Conservation (phyloP, 2,888 invertebrate genomes). For the Elegia similella region DNA sequence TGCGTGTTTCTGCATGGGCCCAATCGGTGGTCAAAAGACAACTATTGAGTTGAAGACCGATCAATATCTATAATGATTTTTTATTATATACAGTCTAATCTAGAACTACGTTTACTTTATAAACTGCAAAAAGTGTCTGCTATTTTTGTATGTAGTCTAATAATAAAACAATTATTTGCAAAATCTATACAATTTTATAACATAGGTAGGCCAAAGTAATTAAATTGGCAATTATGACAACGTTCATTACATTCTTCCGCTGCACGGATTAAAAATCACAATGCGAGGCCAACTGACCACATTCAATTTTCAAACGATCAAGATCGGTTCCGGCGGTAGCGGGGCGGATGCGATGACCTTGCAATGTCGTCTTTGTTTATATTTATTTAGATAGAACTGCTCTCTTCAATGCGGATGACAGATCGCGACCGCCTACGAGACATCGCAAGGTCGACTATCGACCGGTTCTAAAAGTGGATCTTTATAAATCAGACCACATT, state of each 20-base stretch:
- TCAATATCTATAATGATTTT: too few species aligned
- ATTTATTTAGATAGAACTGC: conserved; percentile 29
- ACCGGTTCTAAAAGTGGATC: conserved; percentile 59
- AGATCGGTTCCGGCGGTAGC: conserved; percentile 54
- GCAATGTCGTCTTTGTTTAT: conserved; percentile 44
- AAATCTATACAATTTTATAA: conserved; percentile 3
- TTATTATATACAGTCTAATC: too few species aligned
- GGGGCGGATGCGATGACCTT: conserved; percentile 47
- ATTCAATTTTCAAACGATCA: conserved; percentile 27
- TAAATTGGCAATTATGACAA: conserved; percentile 4
- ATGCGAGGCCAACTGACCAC: conserved; percentile 41
- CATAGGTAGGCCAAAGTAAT: conserved; percentile 1
- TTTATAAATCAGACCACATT: conserved; percentile 42
- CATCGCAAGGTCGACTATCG: conserved; percentile 52
- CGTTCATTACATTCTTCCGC: conserved; percentile 35
- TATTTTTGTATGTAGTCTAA: background rate
- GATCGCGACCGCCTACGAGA: conserved; percentile 42
- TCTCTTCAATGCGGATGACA: conserved; percentile 52
- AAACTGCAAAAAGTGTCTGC: background rate
- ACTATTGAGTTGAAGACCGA: too few species aligned
- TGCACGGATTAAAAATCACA: conserved; percentile 34
- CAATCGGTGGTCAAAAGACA: background rate
- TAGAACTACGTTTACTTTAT: too few species aligned
- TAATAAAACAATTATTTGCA: background rate
- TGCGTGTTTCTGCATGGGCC: background rate